Percentiles rank a stretch among this genome's conserved stretches.
phyloP scores from a whole-genome alignment of 2,797 vertebrate species.

The Coreius guichenoti region DNA sequence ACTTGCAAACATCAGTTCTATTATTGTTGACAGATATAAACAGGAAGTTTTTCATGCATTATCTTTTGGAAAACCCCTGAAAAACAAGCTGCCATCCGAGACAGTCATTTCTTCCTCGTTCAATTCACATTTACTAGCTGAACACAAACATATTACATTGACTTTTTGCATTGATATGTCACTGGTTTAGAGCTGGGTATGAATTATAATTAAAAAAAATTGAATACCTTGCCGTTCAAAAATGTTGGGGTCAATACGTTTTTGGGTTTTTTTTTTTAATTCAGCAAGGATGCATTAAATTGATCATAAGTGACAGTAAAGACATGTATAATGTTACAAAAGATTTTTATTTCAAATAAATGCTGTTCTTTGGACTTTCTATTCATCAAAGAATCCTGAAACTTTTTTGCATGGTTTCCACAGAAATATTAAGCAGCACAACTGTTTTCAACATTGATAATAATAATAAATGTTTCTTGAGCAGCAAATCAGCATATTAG shows the following conservation, averaged over 20 bases:
- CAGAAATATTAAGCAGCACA: too few species aligned
- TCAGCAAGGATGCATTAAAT: background rate
- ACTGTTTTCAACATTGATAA: too few species aligned
- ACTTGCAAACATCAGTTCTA: background rate
- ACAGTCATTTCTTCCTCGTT: constrained; percentile 13
- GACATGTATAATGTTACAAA: too few species aligned
- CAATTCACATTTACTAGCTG: background rate
- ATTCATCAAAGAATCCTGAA: background rate
- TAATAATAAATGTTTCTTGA: background rate
- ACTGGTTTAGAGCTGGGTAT: background rate
- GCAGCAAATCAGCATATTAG: background rate
- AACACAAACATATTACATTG: constrained; percentile 23
- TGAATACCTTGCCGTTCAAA: background rate
- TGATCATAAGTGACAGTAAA: background rate
- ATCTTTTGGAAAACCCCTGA: constrained; percentile 16
- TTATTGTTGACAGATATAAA: background rate
- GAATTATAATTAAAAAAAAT: background rate
- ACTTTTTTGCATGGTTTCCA: background rate
- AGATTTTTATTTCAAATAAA: background rate
- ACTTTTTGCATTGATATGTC: constrained; percentile 13
- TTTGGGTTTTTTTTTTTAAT: background rate
- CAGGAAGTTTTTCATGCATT: background rate
- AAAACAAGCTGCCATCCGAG: background rate
- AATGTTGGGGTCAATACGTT: background rate
- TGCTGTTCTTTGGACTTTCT: background rate